Percentiles rank a stretch among this genome's conserved stretches.
Evolutionary conservation across 2,888 invertebrate genomes (phyloP).

Genomic region (Epiblema foenella): DNA sequence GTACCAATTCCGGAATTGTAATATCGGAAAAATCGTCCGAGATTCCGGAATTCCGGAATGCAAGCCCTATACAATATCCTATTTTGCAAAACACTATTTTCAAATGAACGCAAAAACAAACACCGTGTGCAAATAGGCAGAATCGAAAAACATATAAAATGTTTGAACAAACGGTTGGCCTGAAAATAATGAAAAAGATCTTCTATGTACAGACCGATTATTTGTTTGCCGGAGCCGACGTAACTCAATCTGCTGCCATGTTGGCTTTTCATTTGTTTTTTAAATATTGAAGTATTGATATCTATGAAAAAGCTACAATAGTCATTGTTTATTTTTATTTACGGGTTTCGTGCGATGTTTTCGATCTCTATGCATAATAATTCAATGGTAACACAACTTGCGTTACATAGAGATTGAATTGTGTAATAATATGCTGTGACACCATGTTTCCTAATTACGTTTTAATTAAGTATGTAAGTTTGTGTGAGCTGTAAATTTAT

Average conservation of each 20-base stretch:
- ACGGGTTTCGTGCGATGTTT: background rate
- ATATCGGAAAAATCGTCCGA: no score
- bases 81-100: background rate
- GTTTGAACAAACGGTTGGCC: slow-evolving; percentile 36
- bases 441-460: background rate
- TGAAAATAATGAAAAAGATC: slow-evolving; percentile 29
- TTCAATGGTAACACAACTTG: no score
- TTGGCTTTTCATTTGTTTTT: background rate
- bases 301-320: background rate
- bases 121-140: slow-evolving; percentile 10
- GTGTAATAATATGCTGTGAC: background rate
- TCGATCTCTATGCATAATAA: background rate
- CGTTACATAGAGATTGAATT: no score
- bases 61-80: no score
- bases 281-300: slow-evolving; percentile 11
- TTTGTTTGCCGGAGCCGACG: slow-evolving; percentile 19
- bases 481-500: no score
- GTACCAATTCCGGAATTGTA: no score
- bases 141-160: slow-evolving; percentile 30
- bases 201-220: slow-evolving; percentile 21
- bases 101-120: background rate
- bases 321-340: background rate
- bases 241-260: slow-evolving; percentile 10
- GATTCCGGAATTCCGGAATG: no score
- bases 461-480: background rate